Conservation (phyloP, 2,888 invertebrate genomes). For the Byasa hedistus region DNA sequence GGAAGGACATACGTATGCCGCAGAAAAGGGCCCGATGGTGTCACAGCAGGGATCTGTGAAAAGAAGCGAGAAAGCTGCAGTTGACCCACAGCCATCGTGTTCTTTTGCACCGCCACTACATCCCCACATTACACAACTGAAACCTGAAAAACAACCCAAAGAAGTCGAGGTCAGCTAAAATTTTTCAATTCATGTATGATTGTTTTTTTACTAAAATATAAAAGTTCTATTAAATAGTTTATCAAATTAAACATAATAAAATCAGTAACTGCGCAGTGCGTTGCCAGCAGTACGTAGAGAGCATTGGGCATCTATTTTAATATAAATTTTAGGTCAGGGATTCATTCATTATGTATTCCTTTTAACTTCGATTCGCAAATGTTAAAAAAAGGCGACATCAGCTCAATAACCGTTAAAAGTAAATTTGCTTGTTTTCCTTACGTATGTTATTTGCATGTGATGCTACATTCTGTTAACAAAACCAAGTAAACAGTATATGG, state of each 20-base stretch:
- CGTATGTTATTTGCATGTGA: constrained; percentile 25
- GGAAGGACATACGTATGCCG: constrained; percentile 47
- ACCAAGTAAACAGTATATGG: neutral
- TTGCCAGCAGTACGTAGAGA: constrained; percentile 62
- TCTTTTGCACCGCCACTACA: constrained; percentile 56
- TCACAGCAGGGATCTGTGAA: constrained; percentile 44
- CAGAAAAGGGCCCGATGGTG: constrained; percentile 47
- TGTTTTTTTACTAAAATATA: constrained; percentile 24
- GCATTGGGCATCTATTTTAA: constrained; percentile 74
- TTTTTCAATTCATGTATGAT: constrained; percentile 25
- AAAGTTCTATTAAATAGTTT: constrained; percentile 13
- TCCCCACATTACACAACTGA: constrained; percentile 54
- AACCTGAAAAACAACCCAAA: constrained; percentile 61
- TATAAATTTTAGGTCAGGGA: constrained; percentile 74
- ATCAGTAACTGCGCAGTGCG: constrained; percentile 53
- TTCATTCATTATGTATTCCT: constrained; percentile 36
- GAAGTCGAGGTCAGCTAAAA: constrained; percentile 75
- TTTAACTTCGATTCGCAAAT: constrained; percentile 18
- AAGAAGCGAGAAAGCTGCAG: constrained; percentile 41
- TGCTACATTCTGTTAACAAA: constrained; percentile 7
- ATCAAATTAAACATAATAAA: constrained; percentile 36
- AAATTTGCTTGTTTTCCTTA: neutral
- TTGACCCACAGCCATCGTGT: constrained; percentile 66
- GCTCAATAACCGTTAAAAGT: neutral
- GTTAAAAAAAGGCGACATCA: neutral